phyloP scores from a whole-genome alignment of 2,797 vertebrate genomes.

The Pantherophis vulpinus region DNA sequence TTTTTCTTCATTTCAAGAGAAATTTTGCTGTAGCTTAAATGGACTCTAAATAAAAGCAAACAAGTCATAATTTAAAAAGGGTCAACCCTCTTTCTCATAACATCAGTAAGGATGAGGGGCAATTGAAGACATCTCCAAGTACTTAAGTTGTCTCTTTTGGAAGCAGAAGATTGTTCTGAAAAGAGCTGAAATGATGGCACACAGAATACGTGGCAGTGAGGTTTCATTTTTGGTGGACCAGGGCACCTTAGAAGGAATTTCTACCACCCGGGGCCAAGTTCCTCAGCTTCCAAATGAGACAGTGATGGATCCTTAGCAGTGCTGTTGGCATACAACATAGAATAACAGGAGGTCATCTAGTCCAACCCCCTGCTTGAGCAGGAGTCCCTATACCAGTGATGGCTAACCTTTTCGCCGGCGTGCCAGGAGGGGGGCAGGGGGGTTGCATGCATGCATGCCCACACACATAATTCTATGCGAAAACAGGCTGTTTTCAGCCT shows the following conservation, averaged over 20 bases:
- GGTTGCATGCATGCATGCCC: no score
- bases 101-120: slow-evolving; percentile 12
- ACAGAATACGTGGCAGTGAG: not conserved
- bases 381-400: not conserved
- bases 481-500: no score
- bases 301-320: not conserved
- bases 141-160: accelerated
- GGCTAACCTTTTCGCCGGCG: no score
- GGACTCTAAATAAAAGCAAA: slow-evolving; percentile 70
- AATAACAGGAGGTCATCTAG: not conserved
- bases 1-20: slow-evolving; percentile 35
- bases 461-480: no score
- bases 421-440: no score
- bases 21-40: slow-evolving; percentile 61
- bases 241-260: not conserved
- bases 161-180: accelerated
- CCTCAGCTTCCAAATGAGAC: not conserved
- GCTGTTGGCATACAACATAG: not conserved
- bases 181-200: accelerated
- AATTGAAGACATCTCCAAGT: not conserved
- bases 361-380: not conserved
- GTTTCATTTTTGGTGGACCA: not conserved
- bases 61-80: slow-evolving; percentile 63
- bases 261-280: not conserved
- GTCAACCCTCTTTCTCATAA: not conserved